Conservation (phyloP, 2,113 vertebrate genomes). For the Rhinolophus sinicus region DNA sequence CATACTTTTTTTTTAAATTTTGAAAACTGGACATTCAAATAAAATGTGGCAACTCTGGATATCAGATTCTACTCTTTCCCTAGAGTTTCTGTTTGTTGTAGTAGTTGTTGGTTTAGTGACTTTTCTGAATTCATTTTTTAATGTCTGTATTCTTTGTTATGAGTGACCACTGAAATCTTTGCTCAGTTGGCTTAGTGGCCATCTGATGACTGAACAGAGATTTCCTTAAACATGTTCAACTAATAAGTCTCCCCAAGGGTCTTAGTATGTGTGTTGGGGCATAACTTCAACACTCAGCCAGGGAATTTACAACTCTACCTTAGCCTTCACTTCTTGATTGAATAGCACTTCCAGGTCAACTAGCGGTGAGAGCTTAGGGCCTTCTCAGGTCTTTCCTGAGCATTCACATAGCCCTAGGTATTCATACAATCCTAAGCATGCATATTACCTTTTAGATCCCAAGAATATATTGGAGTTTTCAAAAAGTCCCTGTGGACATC, state of each 20-base stretch:
- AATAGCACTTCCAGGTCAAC: background rate
- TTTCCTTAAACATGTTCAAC: conserved; percentile 11
- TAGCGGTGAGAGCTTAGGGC: background rate
- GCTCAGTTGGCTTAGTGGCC: background rate
- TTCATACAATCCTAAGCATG: background rate
- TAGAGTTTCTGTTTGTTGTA: background rate
- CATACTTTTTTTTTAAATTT: background rate
- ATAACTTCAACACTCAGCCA: background rate
- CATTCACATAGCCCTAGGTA: background rate
- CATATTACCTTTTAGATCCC: background rate
- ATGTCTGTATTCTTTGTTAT: background rate
- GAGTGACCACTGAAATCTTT: background rate
- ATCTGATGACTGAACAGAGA: conserved; percentile 2
- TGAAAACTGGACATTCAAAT: conserved; percentile 32
- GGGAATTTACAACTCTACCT: background rate
- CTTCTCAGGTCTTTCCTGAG: background rate
- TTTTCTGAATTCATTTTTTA: conserved; percentile 1
- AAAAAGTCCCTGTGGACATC: background rate
- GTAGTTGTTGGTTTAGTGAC: conserved; percentile 3
- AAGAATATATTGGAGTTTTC: background rate
- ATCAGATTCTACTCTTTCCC: background rate
- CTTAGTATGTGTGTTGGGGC: background rate
- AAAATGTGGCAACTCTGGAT: background rate
- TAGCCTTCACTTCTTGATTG: background rate
- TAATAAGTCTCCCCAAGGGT: background rate